Percentiles rank a stretch among this genome's conserved stretches.
These are phyloP conservation scores for Yoshiicerus persimilis DNA, from an alignment of 1,140 invertebrate genomes.

Conservation along the genomic window DNA sequence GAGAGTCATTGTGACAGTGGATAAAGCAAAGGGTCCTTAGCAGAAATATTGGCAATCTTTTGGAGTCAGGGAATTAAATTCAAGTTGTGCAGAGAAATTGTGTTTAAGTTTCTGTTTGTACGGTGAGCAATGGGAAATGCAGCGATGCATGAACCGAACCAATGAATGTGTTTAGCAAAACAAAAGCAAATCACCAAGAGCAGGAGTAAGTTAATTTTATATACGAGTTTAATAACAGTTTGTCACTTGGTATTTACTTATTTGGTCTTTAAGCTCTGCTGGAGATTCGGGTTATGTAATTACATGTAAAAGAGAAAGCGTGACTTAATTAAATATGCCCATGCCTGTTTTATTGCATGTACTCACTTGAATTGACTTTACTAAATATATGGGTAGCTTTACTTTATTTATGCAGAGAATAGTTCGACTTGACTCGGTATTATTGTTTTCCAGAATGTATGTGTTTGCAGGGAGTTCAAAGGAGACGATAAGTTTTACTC, in stretches of 20 bases:
- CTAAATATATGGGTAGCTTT: not conserved
- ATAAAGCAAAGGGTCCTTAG: not conserved
- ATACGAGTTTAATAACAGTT: too few relatives aligned
- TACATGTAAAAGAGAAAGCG: not conserved
- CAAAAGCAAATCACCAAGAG: too few relatives aligned
- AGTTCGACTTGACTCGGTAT: not conserved
- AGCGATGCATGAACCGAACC: not conserved
- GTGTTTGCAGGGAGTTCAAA: not conserved
- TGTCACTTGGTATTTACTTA: too few relatives aligned
- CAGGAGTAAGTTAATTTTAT: too few relatives aligned
- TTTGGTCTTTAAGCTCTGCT: not conserved
- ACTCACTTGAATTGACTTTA: too few relatives aligned
- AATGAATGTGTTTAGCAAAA: not conserved
- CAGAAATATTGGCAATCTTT: not conserved
- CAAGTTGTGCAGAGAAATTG: not conserved
- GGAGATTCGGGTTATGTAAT: not conserved
- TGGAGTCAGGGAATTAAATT: not conserved
- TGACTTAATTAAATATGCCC: not conserved
- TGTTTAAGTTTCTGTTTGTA: not conserved
- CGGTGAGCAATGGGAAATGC: not conserved
- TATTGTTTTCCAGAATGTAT: not conserved
- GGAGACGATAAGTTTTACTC: not conserved
- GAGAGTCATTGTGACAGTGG: not conserved
- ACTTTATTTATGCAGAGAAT: not conserved
- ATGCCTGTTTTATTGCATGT: not conserved